Base-by-base conservation (phyloP, 1,140 invertebrate species). In the Drosophila ironensis region DNA sequence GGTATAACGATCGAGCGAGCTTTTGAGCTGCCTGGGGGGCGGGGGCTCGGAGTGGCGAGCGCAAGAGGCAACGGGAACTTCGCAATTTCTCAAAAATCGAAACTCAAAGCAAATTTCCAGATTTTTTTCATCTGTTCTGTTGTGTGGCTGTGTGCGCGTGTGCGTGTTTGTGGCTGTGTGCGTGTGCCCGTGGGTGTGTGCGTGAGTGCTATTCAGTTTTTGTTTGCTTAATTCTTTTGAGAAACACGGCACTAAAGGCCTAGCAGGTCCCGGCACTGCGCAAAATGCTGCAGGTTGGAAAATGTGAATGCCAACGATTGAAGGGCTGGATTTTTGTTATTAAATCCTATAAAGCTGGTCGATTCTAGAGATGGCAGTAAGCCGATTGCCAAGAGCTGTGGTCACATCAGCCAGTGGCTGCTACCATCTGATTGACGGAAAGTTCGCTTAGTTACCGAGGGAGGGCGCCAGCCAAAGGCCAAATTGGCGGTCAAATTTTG, bases 91-190 rank as follows among this genome's bases (percentile, higher is more conserved):
- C 5, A 17, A 19, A 28, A n/a, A n/a, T n/a, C 8, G 46, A 25
- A 14, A 9, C 12, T n/a, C n/a, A 33, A 27, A 11, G 22, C 30
- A 24, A 67, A 56, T 69, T 69, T 69, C 37, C 42, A 84, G 67
- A 82, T 72, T 72, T 76, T 51, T n/a, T n/a, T n/a, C 68, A 69
- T 69, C 64, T 71, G 57, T 44, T 52, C 52, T 56, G 44, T 45
- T 12, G 11, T 22, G 7, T 8, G 30, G 12, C 19, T 64, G 9
- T 53, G 27, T 66, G 33, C n/a, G n/a, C n/a, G n/a, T n/a, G n/a
- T n/a, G n/a, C n/a, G n/a, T n/a, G n/a, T n/a, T n/a, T 53, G 52
- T 45, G 30, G 27, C 19, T 47, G 12, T 52, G 20, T 68, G 14
- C 44, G 35, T 74, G 42, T 24, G 20, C 24, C 24, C n/a, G n/a